Conservation (phyloP, 1,140 invertebrate species). For the Drosophila chauvacae region DNA sequence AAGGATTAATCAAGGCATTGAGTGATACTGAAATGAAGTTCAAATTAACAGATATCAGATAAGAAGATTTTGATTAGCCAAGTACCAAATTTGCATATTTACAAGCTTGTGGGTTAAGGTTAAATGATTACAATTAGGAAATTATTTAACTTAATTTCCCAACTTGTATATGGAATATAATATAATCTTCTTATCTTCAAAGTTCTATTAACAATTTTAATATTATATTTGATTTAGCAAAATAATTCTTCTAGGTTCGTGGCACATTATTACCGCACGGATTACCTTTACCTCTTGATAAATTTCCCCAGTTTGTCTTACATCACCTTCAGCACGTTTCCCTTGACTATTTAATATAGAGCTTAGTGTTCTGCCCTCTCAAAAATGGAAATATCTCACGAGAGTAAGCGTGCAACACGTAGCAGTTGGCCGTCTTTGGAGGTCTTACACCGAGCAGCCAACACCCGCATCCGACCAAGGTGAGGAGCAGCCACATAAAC, state of each 20-base stretch:
- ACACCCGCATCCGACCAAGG: conserved; percentile 18
- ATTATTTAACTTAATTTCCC: no score
- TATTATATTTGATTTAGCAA: background rate
- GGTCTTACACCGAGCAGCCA: conserved; percentile 24
- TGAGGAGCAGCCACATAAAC: conserved; percentile 31
- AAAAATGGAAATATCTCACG: conserved; percentile 3
- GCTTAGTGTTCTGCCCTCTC: background rate
- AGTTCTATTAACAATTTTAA: background rate
- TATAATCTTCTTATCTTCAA: no score
- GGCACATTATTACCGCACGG: background rate
- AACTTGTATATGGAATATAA: no score
- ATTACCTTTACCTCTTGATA: background rate
- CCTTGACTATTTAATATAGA: conserved; percentile 2
- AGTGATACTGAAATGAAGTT: conserved; percentile 12
- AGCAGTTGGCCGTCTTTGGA: conserved; percentile 20
- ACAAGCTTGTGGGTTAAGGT: background rate
- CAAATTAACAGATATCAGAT: conserved; percentile 1
- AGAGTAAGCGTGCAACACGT: conserved; percentile 13
- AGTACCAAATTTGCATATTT: no score
- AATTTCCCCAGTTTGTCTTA: background rate
- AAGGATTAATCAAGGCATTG: conserved; percentile 25
- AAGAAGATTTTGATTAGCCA: conserved; percentile 1
- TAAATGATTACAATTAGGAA: background rate
- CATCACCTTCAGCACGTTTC: conserved; percentile 4
- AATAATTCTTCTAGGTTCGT: background rate